Evolutionary conservation across 2,888 invertebrate species (phyloP), one percentile per base, ranked within the genome.

Genomic region (Scotopteryx bipunctaria): DNA sequence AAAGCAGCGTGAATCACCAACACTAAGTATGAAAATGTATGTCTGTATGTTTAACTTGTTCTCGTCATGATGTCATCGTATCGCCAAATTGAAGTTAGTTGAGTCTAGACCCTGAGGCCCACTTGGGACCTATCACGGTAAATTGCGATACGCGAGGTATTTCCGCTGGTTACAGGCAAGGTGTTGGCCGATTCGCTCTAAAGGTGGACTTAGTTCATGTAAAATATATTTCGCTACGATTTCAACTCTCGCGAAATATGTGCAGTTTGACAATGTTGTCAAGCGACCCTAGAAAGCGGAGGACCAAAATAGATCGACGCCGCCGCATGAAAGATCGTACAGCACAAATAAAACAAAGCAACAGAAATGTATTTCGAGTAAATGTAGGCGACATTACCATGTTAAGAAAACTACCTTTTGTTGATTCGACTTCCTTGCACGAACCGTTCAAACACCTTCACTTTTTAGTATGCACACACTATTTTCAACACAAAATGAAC

Each of bases 371-470:
- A 74, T 74, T 79, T 67, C 64, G 60, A 73, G 69, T 71, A 72
- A 78, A 82, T 78, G 57, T 67, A 68, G 63, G 65, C 64, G 69
- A 70, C 73, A 76, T 81, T 81, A 81, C 83, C 81, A 81, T 81
- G 75, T 81, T 77, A 61, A 72, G 80, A 75, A 57, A 68, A 69
- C 83, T 84, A 87, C 87, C 86, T 90, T 83, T 82, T 65, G 67
- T 68, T 78, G 80, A 73, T 77, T 72, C 73, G 73, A 80, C 76
- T 83, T 81, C 76, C 73, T 77, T 67, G 67, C 73, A 68, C 67
- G 66, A 69, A 60, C 51, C 52, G 56, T 47, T 49, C 47, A 43
- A 55, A 47, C 37, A 52, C 46, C 46, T 49, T 52, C 63, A 67
- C 64, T 60, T 64, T 64, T 68, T 51, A 61, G 62, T 21, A 25